These are phyloP conservation scores for Unio delphinus DNA, from an alignment of 2,888 invertebrate genomes.

Conservation along the genomic window DNA sequence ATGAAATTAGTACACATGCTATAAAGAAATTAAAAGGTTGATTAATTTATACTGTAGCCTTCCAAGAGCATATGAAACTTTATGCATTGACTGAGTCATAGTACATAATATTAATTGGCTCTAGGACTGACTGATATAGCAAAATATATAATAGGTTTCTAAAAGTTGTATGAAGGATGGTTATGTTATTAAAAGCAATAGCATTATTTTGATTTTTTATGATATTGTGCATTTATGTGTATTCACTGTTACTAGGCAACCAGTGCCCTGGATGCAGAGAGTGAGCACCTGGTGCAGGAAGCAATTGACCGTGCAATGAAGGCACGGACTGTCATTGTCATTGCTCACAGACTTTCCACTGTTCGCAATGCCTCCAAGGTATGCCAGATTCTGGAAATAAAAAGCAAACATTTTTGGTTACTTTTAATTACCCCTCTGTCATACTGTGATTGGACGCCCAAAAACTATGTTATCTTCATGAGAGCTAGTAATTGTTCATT, in stretches of 20 bases:
- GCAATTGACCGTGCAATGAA: constrained; percentile 68
- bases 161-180: neutral
- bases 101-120: too few species aligned
- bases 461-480: too few species aligned
- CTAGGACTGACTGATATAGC: too few species aligned
- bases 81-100: too few species aligned
- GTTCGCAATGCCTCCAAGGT: constrained; percentile 66
- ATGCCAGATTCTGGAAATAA: neutral
- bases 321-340: constrained; percentile 65
- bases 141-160: neutral
- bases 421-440: too few species aligned
- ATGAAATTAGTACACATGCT: too few species aligned
- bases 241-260: constrained; percentile 52
- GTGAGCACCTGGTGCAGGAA: constrained; percentile 68
- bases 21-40: too few species aligned
- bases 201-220: neutral
- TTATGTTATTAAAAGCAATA: neutral
- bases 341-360: constrained; percentile 68
- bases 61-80: too few species aligned
- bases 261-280: constrained; percentile 68
- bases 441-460: too few species aligned
- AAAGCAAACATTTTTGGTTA: too few species aligned
- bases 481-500: too few species aligned
- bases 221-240: neutral
- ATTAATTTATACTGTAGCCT: too few species aligned